phyloP scores from a whole-genome alignment of 2,888 invertebrate genomes.

The Antitype chi region DNA sequence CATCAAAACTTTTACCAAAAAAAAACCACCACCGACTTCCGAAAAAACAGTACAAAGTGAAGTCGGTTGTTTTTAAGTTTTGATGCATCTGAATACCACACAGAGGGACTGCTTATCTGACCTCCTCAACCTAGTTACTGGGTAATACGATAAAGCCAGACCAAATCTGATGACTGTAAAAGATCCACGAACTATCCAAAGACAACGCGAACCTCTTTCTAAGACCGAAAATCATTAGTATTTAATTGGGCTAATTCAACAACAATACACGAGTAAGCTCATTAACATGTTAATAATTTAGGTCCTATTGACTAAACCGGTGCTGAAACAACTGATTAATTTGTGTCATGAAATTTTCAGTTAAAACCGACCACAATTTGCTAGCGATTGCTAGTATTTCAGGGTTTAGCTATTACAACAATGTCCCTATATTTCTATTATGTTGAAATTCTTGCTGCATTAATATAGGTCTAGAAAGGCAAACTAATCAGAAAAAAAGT shows the following conservation, averaged over 20 bases:
- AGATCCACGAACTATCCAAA: too few relatives aligned
- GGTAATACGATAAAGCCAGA: neutral
- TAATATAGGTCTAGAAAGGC: neutral
- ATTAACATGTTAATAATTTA: slow-evolving; percentile 14
- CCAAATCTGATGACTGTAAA: neutral
- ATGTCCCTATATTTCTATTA: neutral
- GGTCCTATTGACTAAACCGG: neutral
- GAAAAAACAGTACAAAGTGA: too few relatives aligned
- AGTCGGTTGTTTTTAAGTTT: too few relatives aligned
- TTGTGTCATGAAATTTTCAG: slow-evolving; percentile 6
- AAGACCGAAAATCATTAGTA: neutral
- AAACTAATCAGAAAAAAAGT: too few relatives aligned
- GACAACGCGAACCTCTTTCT: too few relatives aligned
- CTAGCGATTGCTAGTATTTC: neutral
- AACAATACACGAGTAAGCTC: neutral
- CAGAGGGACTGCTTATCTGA: neutral
- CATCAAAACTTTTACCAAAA: too few relatives aligned
- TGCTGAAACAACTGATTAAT: slow-evolving; percentile 13
- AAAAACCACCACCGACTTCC: too few relatives aligned
- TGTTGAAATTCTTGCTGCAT: neutral
- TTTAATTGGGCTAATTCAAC: too few relatives aligned
- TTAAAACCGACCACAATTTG: slow-evolving; percentile 1
- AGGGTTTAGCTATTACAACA: neutral
- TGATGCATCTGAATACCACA: neutral
- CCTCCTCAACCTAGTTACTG: neutral